Percentiles rank a stretch among this genome's conserved stretches.
Evolutionary conservation across 2,888 invertebrate genomes (phyloP).

Genomic region (Fragum fragum): DNA sequence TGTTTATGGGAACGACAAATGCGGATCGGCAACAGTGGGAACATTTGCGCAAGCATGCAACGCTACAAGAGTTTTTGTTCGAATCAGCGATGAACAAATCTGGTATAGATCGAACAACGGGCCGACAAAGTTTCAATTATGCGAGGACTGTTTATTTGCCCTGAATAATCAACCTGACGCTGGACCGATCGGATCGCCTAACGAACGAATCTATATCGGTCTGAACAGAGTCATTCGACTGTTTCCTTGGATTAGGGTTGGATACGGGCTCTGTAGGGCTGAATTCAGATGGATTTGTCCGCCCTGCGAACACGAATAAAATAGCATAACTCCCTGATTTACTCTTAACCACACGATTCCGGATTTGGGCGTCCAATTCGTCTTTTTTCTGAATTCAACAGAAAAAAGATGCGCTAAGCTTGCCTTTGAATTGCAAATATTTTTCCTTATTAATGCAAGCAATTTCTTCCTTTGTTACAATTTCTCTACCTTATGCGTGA

Average conservation of each 20-base stretch:
- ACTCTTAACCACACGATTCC: no score
- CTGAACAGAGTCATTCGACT: conserved; percentile 45
- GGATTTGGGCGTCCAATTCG: no score
- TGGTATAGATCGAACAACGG: conserved; percentile 50
- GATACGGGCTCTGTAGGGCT: conserved; percentile 52
- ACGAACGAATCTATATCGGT: conserved; percentile 46
- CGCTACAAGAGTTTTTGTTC: conserved; percentile 39
- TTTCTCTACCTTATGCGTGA: no score
- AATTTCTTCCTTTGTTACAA: no score
- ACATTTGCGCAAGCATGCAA: not conserved
- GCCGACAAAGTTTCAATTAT: conserved; percentile 30
- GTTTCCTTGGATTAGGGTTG: conserved; percentile 4
- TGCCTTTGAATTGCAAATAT: no score
- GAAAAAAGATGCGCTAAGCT: no score
- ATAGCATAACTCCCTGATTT: no score
- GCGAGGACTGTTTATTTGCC: conserved; percentile 53
- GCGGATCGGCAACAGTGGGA: not conserved
- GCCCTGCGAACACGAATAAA: not conserved
- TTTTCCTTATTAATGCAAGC: no score
- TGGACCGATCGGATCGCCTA: conserved; percentile 1
- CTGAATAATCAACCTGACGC: conserved; percentile 60
- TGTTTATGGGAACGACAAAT: conserved; percentile 49
- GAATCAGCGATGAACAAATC: conserved; percentile 54
- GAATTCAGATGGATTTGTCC: conserved; percentile 54
- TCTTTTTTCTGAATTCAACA: no score